Conservation (phyloP, 2,888 invertebrate genomes). For the Cantharis flavilabris region DNA sequence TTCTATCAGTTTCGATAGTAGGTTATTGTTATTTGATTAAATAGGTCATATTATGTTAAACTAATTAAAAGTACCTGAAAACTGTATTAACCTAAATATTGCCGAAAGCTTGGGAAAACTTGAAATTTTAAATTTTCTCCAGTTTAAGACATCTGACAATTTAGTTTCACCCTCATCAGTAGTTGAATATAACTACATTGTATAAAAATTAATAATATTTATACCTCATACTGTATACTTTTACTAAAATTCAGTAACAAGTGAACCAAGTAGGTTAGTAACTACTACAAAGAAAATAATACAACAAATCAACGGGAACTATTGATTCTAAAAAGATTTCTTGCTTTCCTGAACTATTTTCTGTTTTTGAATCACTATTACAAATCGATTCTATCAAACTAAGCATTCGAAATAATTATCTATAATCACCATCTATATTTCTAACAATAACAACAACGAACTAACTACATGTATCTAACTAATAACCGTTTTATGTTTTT, state of each 20-base stretch:
- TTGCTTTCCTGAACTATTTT: not conserved
- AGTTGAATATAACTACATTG: no score
- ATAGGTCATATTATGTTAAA: no score
- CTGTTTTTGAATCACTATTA: not conserved
- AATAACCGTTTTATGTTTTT: no score
- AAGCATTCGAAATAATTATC: not conserved
- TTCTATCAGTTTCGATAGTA: no score
- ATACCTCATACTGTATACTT: not conserved
- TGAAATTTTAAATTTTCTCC: no score
- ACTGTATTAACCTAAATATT: no score
- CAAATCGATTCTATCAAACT: not conserved
- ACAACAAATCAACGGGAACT: not conserved
- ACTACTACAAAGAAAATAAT: not conserved
- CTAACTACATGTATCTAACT: no score
- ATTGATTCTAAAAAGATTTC: not conserved
- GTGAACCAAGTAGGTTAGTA: not conserved
- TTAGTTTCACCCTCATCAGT: not conserved
- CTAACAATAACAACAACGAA: not conserved
- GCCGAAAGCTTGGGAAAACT: no score
- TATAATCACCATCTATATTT: not conserved
- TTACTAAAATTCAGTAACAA: not conserved
- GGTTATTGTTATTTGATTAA: no score
- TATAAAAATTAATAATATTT: no score
- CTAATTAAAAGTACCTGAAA: no score
- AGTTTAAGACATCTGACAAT: not conserved